Conservation (phyloP, 2,113 vertebrate species). For the Macquaria ambigua region DNA sequence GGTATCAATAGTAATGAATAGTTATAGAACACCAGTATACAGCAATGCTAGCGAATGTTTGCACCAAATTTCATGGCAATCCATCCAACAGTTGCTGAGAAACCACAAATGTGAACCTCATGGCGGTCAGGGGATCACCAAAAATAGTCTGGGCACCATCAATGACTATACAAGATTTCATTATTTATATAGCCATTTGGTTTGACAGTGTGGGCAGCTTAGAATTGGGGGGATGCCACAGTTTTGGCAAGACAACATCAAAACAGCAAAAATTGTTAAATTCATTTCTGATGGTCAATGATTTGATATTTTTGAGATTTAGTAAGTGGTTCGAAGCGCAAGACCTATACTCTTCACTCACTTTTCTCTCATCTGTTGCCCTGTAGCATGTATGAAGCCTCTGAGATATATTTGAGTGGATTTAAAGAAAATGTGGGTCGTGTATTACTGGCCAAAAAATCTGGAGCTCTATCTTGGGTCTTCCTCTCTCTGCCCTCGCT, state of each 20-base stretch:
- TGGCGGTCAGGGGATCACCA: neutral
- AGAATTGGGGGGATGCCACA: neutral
- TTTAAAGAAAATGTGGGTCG: constrained; percentile 72
- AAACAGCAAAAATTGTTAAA: neutral
- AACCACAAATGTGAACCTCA: neutral
- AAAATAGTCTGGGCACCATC: no score
- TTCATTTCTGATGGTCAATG: neutral
- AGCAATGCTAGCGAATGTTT: neutral
- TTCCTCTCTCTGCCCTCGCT: constrained; percentile 69
- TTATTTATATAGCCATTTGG: no score
- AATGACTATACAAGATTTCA: no score
- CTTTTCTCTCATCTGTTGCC: constrained; percentile 28
- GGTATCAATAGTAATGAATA: neutral
- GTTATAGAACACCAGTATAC: neutral
- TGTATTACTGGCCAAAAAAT: constrained; percentile 63
- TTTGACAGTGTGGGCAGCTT: neutral
- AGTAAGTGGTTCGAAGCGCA: neutral
- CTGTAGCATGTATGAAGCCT: constrained; percentile 29
- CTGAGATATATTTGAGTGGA: constrained; percentile 44
- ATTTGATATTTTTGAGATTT: neutral
- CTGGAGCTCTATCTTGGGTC: constrained; percentile 66
- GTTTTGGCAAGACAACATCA: constrained; percentile 13
- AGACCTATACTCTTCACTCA: constrained; percentile 4
- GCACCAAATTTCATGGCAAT: no score
- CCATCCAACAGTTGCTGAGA: neutral